Evolutionary conservation across 2,888 invertebrate species (phyloP).

Genomic region (Isotomurus palustris): DNA sequence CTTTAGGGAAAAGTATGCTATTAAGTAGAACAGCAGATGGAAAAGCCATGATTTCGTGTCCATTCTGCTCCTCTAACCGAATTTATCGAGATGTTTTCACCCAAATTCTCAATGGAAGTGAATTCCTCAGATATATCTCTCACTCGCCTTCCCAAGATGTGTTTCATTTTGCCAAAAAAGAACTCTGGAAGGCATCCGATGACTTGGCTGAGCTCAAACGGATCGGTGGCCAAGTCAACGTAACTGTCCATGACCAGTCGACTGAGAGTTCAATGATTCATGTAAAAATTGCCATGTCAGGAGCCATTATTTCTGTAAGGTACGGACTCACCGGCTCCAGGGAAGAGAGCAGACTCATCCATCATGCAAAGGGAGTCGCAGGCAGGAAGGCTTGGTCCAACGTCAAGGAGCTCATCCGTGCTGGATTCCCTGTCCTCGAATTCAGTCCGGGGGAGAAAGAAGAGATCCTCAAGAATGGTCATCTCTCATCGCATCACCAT

Average conservation of each 20-base stretch:
- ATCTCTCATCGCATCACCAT: conserved; percentile 79
- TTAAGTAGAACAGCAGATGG: conserved; percentile 74
- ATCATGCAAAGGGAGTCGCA: conserved; percentile 82
- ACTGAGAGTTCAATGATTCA: conserved; percentile 49
- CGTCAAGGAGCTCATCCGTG: conserved; percentile 77
- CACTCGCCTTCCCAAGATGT: conserved; percentile 86
- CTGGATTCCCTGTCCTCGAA: conserved; percentile 69
- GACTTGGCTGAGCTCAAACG: conserved; percentile 83
- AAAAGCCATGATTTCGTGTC: conserved; percentile 69
- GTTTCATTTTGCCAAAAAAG: conserved; percentile 89
- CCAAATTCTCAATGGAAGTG: conserved; percentile 84
- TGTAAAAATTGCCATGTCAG: conserved; percentile 84
- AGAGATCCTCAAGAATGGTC: conserved; percentile 78
- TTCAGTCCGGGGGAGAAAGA: conserved; percentile 86
- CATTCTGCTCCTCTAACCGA: conserved; percentile 69
- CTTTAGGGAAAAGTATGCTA: conserved; percentile 75
- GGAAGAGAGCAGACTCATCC: conserved; percentile 80
- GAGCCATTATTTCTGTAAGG: conserved; percentile 86
- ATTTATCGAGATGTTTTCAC: conserved; percentile 89
- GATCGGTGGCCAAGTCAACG: conserved; percentile 83
- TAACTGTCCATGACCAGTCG: conserved; percentile 73
- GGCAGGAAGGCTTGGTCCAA: conserved; percentile 89
- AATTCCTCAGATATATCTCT: conserved; percentile 78
- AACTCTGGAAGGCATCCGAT: conserved; percentile 81
- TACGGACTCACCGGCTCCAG: conserved; percentile 89